Conservation (phyloP, 2,888 invertebrate species). For the Calameuta filiformis region DNA sequence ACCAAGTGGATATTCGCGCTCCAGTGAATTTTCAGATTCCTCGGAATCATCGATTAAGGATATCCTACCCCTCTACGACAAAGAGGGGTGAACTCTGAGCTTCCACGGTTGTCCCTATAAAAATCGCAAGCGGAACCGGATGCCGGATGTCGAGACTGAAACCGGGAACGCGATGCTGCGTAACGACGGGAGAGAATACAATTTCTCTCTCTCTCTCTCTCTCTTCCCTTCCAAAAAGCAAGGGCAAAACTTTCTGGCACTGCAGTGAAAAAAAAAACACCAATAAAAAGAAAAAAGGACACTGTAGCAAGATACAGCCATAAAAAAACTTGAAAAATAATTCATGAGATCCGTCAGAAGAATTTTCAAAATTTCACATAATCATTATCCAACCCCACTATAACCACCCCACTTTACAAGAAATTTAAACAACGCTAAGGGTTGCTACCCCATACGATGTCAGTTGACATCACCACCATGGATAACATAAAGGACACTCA, state of each 20-base stretch:
- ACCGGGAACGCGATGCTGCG: slow-evolving; percentile 12
- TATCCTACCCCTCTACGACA: background rate
- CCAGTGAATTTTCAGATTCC: slow-evolving; percentile 61
- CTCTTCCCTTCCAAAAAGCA: slow-evolving; percentile 1
- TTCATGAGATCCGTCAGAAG: background rate
- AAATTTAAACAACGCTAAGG: background rate
- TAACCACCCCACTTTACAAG: background rate
- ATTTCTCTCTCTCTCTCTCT: slow-evolving; percentile 5
- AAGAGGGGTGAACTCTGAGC: slow-evolving; percentile 9
- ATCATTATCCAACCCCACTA: background rate
- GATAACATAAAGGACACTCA: background rate
- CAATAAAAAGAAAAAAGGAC: slow-evolving; percentile 2
- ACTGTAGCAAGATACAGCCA: background rate
- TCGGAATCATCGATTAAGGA: slow-evolving; percentile 50
- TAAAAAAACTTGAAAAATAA: background rate
- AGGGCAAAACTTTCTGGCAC: background rate
- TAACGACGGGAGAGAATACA: slow-evolving; percentile 12
- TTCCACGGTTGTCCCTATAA: slow-evolving; percentile 35
- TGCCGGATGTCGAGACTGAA: slow-evolving; percentile 47
- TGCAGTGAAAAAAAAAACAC: background rate
- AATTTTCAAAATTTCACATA: background rate
- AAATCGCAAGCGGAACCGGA: slow-evolving; percentile 59
- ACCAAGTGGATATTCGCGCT: slow-evolving; percentile 30
- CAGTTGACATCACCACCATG: background rate
- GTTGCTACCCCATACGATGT: background rate